A percentile compares a stretch with the other conserved stretches of the same genome.
These are phyloP conservation scores for Drosophila quadrilineata DNA, from an alignment of 1,140 invertebrate species.

Conservation along the genomic window DNA sequence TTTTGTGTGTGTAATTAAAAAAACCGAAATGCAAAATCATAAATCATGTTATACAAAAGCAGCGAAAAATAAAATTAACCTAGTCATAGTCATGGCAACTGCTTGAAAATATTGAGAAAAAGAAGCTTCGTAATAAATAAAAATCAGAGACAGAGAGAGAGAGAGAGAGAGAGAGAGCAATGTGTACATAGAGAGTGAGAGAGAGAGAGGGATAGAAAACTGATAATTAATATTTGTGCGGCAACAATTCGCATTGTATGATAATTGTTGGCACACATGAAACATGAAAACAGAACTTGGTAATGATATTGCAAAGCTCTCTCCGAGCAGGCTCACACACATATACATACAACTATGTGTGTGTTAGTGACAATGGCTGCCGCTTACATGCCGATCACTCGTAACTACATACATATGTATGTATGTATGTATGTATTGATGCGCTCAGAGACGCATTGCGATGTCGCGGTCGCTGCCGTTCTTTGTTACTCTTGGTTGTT, in stretches of 20 bases:
- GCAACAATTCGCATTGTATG: constrained; percentile 48
- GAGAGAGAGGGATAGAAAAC: too few species aligned
- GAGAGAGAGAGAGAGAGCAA: neutral
- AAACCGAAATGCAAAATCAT: constrained; percentile 2
- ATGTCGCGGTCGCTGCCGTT: constrained; percentile 7
- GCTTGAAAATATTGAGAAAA: too few species aligned
- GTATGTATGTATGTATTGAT: constrained; percentile 51
- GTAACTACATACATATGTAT: too few species aligned
- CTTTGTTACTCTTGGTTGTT: constrained; percentile 15
- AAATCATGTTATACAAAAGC: neutral
- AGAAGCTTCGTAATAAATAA: too few species aligned
- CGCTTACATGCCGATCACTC: constrained; percentile 34
- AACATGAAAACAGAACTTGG: constrained; percentile 47
- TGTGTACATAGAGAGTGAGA: neutral
- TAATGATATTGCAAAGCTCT: constrained; percentile 49
- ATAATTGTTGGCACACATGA: constrained; percentile 65
- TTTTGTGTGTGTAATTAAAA: neutral
- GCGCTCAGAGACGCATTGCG: constrained; percentile 49
- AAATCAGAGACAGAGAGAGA: neutral
- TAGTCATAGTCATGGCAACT: neutral
- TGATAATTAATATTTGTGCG: constrained; percentile 62
- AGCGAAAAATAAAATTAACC: neutral
- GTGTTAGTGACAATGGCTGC: constrained; percentile 57
- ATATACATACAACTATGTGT: constrained; percentile 13
- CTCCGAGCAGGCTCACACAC: constrained; percentile 2